phyloP scores from a whole-genome alignment of 1,140 invertebrate genomes.

The Triops cancriformis region DNA sequence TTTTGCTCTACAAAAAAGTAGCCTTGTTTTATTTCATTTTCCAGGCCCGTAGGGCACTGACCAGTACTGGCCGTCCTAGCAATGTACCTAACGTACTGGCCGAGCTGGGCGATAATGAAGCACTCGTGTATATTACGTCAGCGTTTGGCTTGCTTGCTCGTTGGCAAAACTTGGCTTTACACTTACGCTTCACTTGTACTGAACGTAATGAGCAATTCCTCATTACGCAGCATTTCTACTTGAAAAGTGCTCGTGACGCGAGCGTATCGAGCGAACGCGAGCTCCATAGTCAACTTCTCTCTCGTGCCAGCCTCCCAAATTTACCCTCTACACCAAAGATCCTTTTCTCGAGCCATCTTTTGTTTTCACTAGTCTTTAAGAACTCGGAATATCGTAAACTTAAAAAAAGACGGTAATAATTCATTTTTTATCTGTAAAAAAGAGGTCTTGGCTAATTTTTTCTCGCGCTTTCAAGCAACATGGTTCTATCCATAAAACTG shows the following conservation, averaged over 20 bases:
- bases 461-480: background rate
- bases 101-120: background rate
- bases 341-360: no score
- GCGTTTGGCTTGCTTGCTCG: background rate
- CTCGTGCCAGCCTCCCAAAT: background rate
- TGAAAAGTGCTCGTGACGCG: background rate
- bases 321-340: background rate
- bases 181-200: background rate
- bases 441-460: no score
- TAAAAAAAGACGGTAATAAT: background rate
- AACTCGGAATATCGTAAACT: no score
- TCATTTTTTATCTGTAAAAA: background rate
- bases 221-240: background rate
- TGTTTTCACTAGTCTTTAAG: no score
- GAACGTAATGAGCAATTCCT: slow-evolving; percentile 8
- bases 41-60: no score
- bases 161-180: background rate
- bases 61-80: background rate
- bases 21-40: no score
- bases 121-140: background rate
- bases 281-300: no score
- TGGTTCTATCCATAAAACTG: background rate
- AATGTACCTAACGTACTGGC: no score
- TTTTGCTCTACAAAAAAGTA: no score
- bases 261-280: background rate